Evolutionary conservation across 1,140 invertebrate genomes (phyloP), one percentile per base, ranked within the genome.

Genomic region (Saccostrea cuccullata): DNA sequence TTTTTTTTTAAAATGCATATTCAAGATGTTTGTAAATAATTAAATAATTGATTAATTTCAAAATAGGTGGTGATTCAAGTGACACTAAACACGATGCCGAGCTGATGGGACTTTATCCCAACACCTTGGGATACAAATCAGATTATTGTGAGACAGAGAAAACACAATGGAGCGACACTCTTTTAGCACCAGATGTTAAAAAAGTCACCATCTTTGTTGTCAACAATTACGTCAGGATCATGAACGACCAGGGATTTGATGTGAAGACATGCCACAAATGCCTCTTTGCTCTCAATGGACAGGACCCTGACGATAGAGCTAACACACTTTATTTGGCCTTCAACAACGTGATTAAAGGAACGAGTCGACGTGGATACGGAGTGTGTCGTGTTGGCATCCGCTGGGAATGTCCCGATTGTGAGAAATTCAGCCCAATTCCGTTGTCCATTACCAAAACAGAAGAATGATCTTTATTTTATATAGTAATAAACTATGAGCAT

Each of bases 251-350:
- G 11, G 82, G 82, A n/a, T 26, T 55, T n/a, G 82, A 84, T 9
- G 23, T 55, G 6, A 84, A 55, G 20, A 17, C 6, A 1, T 84
- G 82, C 5, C 82, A 84, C 82, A 84, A 84, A 20, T 84, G 82
- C 20, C 5, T 17, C 0, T 84, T 84, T 84, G 82, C 82, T 84
- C 23, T 84, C 40, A 84, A 84, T 56, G 82, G 82, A 84, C 82
- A 84, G 30, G 82, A 84, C n/a, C 55, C 82, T 0, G 17, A 55
- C 9, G 82, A 56, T 23, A 23, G 40, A 17, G 82, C 55, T 2
- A 84, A 84, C 55, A 56, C 40, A 12, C 6, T 84, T 4, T 84
- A 84, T 23, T 26, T 84, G 82, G 40, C 82, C 2, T 56, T 84
- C 12, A 84, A 84, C 82, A 84, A 55, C 20, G 20, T 84, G 20